These are phyloP conservation scores for Diplosoma virens DNA, from an alignment of 23 tunicate species.

Conservation along the genomic window DNA sequence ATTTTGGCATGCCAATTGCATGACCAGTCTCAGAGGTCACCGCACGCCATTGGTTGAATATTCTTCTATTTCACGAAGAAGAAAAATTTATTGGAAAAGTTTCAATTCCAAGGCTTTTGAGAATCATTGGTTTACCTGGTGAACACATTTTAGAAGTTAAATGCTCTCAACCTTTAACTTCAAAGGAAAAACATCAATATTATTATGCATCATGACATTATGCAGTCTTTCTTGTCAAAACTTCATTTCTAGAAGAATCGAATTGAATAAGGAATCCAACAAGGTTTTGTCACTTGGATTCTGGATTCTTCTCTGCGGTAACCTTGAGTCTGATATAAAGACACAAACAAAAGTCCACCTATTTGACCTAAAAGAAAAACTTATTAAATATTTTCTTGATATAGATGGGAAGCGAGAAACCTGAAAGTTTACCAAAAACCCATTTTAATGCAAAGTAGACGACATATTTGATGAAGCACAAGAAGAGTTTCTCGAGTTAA, in stretches of 20 bases:
- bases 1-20: no score
- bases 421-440: no score
- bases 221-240: slow-evolving; percentile 24
- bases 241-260: slow-evolving; percentile 24
- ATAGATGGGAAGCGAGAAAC: slow-evolving; percentile 30
- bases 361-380: slow-evolving; percentile 1
- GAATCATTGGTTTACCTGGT: slow-evolving; percentile 38
- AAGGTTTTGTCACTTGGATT: slow-evolving; percentile 27
- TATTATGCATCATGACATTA: slow-evolving; percentile 22
- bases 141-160: slow-evolving; percentile 36
- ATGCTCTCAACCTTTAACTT: slow-evolving; percentile 31
- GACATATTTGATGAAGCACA: slow-evolving; percentile 25
- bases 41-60: no score
- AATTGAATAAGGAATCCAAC: slow-evolving; percentile 25
- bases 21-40: no score
- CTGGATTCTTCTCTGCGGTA: slow-evolving; percentile 25
- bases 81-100: slow-evolving; percentile 16
- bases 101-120: slow-evolving; percentile 14
- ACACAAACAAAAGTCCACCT: slow-evolving; percentile 30
- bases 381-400: slow-evolving; percentile 25
- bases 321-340: slow-evolving; percentile 23
- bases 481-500: slow-evolving; percentile 29
- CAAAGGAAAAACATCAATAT: slow-evolving; percentile 34
- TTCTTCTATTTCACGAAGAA: slow-evolving; percentile 16
- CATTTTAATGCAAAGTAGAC: slow-evolving; percentile 25